Conservation (phyloP, 1,140 invertebrate genomes). For the Physella acuta region DNA sequence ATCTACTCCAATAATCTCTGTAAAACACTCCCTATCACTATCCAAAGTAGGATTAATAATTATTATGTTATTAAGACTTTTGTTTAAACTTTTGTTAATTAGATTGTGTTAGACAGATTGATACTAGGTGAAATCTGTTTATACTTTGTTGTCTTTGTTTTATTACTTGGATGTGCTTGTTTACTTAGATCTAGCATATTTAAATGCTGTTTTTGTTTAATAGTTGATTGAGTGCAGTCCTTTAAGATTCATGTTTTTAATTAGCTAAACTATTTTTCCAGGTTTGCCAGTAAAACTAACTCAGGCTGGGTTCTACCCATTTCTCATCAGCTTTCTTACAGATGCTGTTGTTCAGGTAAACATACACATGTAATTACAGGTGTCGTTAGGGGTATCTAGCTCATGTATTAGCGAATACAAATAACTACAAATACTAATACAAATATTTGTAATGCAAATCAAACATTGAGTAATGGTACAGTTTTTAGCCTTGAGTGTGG, state of each 20-base stretch:
- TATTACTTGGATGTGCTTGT: neutral
- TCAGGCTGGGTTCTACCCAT: conserved; percentile 48
- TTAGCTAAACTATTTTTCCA: conserved; percentile 31
- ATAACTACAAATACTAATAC: neutral
- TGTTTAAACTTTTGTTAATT: no score
- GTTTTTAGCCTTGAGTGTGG: no score
- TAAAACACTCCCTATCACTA: no score
- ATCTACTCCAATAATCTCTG: no score
- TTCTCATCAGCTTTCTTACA: conserved; percentile 47
- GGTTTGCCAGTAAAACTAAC: conserved; percentile 50
- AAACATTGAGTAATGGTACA: no score
- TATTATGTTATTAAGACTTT: no score
- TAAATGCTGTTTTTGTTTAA: neutral
- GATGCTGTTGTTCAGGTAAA: conserved; percentile 48
- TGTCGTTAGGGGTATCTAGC: neutral
- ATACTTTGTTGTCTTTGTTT: neutral
- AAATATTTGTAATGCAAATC: neutral
- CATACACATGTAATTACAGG: neutral
- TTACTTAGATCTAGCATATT: no score
- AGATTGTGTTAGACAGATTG: no score
- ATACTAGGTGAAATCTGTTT: neutral
- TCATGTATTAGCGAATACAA: neutral
- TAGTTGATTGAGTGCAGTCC: neutral
- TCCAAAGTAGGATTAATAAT: no score
- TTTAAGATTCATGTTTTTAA: neutral